Conservation (phyloP, 2,113 vertebrate genomes). For the Pongo pygmaeus region DNA sequence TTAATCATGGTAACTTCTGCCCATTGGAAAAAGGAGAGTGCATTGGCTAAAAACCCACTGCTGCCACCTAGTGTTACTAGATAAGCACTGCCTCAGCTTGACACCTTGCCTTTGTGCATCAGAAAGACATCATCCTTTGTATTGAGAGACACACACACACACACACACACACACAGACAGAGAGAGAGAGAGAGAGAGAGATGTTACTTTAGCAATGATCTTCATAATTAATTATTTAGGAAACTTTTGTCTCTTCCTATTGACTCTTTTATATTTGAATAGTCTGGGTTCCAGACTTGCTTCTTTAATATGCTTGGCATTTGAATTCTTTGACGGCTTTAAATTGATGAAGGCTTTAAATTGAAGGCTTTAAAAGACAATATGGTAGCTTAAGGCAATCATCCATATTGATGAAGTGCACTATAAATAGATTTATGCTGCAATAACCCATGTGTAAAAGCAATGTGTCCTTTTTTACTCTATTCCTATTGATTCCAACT, state of each 20-base stretch:
- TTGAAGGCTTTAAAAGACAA: conserved; percentile 49
- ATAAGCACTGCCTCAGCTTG: conserved; percentile 47
- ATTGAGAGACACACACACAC: background rate
- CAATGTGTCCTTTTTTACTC: conserved; percentile 24
- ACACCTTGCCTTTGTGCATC: background rate
- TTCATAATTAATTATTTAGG: conserved; percentile 67
- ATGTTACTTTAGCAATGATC: conserved; percentile 46
- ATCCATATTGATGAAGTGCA: conserved; percentile 72
- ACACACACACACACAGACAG: too few relatives aligned
- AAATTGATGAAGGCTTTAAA: conserved; percentile 64
- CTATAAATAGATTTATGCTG: conserved; percentile 68
- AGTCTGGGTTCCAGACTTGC: conserved; percentile 47
- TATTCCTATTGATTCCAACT: conserved; percentile 43
- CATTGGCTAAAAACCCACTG: conserved; percentile 83
- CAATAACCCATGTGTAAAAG: conserved; percentile 45
- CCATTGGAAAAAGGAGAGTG: conserved; percentile 51
- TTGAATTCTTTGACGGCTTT: conserved; percentile 67
- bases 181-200: background rate
- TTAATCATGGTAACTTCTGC: conserved; percentile 61
- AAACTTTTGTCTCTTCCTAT: conserved; percentile 51
- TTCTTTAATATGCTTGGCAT: conserved; percentile 55
- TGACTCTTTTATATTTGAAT: conserved; percentile 57
- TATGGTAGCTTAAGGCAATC: conserved; percentile 57
- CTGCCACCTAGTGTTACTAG: conserved; percentile 84
- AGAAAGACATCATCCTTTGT: background rate